Evolutionary conservation across 2,888 invertebrate genomes (phyloP).

Genomic region (Hirtodrosophila histrioides): DNA sequence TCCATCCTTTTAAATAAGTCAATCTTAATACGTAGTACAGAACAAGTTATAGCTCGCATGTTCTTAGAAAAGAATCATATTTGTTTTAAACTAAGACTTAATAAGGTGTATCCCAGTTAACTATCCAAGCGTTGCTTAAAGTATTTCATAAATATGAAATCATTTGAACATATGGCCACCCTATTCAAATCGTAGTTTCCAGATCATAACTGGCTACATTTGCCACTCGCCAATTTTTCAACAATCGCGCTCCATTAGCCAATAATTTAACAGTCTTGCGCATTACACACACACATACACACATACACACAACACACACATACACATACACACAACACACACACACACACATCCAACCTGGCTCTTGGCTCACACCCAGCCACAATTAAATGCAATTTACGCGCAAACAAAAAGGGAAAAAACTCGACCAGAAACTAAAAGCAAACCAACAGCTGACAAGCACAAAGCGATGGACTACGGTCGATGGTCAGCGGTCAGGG

Average conservation of each 20-base stretch:
- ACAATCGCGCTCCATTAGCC: conserved; percentile 56
- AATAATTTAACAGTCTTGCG: conserved; percentile 44
- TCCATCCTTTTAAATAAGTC: too few species aligned
- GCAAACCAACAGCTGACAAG: conserved; percentile 41
- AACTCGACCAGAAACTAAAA: conserved; percentile 35
- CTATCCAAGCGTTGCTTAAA: too few species aligned
- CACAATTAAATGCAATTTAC: conserved; percentile 67
- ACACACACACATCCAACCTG: conserved; percentile 2
- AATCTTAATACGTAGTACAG: too few species aligned
- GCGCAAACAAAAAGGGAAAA: conserved; percentile 24
- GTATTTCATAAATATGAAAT: not conserved
- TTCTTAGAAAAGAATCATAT: too few species aligned
- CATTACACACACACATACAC: conserved; percentile 18
- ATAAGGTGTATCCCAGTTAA: too few species aligned
- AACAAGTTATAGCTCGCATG: too few species aligned
- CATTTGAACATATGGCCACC: conserved; percentile 20
- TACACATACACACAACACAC: not conserved
- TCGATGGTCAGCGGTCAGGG: conserved; percentile 22
- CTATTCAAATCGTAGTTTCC: conserved; percentile 30
- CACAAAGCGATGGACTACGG: conserved; percentile 33
- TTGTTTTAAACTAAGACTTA: too few species aligned
- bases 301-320: conserved; percentile 1
- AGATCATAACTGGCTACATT: conserved; percentile 43
- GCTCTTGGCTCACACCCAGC: conserved; percentile 30
- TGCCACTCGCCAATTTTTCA: conserved; percentile 40